A percentile compares a stretch with the other conserved stretches of the same genome.
These are phyloP conservation scores for Drosophila paranaensis DNA, from an alignment of 2,888 invertebrate genomes.

Conservation along the genomic window DNA sequence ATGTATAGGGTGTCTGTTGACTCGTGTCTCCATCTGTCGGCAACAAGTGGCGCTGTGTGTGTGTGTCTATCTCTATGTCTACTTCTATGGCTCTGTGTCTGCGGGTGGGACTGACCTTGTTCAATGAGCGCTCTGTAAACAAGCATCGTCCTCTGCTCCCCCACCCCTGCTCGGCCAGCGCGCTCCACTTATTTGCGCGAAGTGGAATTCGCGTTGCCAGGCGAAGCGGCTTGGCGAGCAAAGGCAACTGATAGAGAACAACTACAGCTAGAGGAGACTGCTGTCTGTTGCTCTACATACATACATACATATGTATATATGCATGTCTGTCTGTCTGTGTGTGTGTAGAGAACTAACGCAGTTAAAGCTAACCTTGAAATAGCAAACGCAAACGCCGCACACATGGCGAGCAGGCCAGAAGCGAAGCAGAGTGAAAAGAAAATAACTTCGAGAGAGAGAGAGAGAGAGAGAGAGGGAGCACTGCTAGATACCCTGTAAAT, in stretches of 20 bases:
- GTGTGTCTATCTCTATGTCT: slow-evolving; percentile 13
- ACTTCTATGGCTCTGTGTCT: slow-evolving; percentile 10
- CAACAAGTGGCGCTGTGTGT: slow-evolving; percentile 52
- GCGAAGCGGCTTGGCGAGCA: slow-evolving; percentile 38
- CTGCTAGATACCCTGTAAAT: slow-evolving; percentile 26
- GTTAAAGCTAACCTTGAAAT: slow-evolving; percentile 81
- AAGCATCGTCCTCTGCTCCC: slow-evolving; percentile 15
- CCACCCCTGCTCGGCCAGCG: neutral
- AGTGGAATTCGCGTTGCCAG: slow-evolving; percentile 50
- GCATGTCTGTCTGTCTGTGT: slow-evolving; percentile 11
- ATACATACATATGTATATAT: neutral
- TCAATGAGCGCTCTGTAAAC: slow-evolving; percentile 47
- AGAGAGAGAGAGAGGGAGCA: slow-evolving; percentile 14
- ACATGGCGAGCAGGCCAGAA: slow-evolving; percentile 44
- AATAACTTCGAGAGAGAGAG: too few species aligned
- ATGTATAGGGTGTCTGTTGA: slow-evolving; percentile 17
- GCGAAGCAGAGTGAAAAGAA: slow-evolving; percentile 43
- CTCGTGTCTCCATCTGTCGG: slow-evolving; percentile 18
- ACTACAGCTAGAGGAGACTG: slow-evolving; percentile 22
- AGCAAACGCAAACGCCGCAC: slow-evolving; percentile 65
- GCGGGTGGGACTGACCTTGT: slow-evolving; percentile 58
- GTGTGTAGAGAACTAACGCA: slow-evolving; percentile 65
- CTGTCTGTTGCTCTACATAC: slow-evolving; percentile 1
- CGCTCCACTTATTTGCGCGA: slow-evolving; percentile 33
- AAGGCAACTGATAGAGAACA: slow-evolving; percentile 46